Conservation (phyloP, 1,140 invertebrate species). For the Calephelis virginiensis region DNA sequence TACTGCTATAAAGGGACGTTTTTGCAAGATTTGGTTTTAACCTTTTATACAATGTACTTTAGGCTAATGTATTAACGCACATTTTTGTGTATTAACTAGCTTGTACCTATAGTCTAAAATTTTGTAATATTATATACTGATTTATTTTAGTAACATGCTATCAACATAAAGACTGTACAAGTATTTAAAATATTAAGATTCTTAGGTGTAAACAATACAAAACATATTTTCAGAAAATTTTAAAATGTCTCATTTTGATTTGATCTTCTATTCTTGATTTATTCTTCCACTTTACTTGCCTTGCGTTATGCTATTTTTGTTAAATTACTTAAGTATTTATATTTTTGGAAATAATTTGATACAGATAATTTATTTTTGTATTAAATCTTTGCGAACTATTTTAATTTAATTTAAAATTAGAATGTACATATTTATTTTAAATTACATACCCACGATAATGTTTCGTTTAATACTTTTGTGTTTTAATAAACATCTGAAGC, state of each 20-base stretch:
- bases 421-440: neutral
- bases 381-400: neutral
- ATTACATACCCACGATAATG: no score
- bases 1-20: neutral
- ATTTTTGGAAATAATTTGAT: neutral
- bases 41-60: neutral
- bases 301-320: no score
- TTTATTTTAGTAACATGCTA: constrained; percentile 12
- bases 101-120: constrained; percentile 6
- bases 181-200: constrained; percentile 3
- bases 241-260: neutral
- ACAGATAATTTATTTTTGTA: constrained; percentile 13
- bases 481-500: neutral
- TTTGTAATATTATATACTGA: constrained; percentile 10
- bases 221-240: constrained; percentile 9
- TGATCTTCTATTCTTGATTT: neutral
- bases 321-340: neutral
- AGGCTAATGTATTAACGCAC: neutral
- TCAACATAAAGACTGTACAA: constrained; percentile 1
- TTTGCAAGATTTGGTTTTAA: constrained; percentile 7
- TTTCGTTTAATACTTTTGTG: neutral
- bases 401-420: constrained; percentile 1
- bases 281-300: neutral
- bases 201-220: neutral
- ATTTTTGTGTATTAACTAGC: constrained; percentile 10